These are phyloP conservation scores for Schizaphis graminum DNA, from an alignment of 2,888 invertebrate genomes.

Conservation along the genomic window DNA sequence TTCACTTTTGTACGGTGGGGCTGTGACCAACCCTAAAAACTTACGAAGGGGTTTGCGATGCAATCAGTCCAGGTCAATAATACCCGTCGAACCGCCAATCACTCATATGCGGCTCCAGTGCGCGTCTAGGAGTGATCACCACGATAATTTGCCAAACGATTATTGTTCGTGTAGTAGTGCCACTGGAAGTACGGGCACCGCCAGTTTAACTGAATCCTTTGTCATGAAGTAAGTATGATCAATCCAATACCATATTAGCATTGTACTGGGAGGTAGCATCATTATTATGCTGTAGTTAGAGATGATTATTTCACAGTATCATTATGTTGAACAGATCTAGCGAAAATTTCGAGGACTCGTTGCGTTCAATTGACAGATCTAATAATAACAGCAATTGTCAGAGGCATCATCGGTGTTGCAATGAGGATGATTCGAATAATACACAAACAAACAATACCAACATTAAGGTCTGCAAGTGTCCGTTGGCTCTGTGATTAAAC, in stretches of 20 bases:
- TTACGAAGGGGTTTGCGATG: constrained; percentile 52
- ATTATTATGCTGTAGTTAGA: neutral
- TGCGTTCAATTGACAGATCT: constrained; percentile 77
- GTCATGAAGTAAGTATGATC: constrained; percentile 43
- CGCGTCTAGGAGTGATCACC: neutral
- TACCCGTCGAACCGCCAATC: constrained; percentile 38
- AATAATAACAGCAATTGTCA: constrained; percentile 67
- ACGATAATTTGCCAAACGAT: constrained; percentile 16
- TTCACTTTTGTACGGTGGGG: constrained; percentile 66
- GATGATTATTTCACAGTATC: neutral
- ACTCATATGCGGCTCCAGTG: neutral
- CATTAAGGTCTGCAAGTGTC: constrained; percentile 55
- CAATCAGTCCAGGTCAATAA: constrained; percentile 28
- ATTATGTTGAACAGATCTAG: constrained; percentile 70
- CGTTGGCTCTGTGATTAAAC: constrained; percentile 49
- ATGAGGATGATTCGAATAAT: constrained; percentile 4
- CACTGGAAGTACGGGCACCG: constrained; percentile 68
- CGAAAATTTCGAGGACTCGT: constrained; percentile 86
- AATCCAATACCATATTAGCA: neutral
- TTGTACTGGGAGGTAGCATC: neutral
- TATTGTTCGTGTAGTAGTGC: constrained; percentile 61
- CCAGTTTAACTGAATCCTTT: constrained; percentile 43
- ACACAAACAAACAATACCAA: constrained; percentile 18
- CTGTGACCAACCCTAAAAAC: constrained; percentile 52
- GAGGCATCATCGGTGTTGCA: constrained; percentile 53